Conservation (phyloP, 2,888 invertebrate species). For the Scelioninae gen. 2 region DNA sequence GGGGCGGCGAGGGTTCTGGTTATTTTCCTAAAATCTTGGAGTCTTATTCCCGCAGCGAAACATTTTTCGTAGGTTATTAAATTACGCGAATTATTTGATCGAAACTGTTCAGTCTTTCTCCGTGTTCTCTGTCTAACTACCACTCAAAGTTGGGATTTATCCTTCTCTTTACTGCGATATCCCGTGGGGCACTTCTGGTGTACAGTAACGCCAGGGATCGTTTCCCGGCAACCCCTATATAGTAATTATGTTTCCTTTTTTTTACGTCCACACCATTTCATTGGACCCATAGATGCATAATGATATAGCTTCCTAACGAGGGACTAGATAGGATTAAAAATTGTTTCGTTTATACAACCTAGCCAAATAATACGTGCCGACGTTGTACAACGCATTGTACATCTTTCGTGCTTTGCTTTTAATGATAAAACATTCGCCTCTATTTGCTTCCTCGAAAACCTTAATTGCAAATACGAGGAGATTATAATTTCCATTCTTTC, state of each 20-base stretch:
- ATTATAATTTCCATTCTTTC: constrained; percentile 7
- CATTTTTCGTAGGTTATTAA: constrained; percentile 71
- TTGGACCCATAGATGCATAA: constrained; percentile 71
- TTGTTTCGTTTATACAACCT: constrained; percentile 55
- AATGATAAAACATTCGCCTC: constrained; percentile 33
- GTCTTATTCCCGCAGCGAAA: constrained; percentile 45
- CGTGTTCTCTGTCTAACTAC: constrained; percentile 20
- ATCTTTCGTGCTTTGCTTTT: constrained; percentile 21
- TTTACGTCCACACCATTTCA: constrained; percentile 74
- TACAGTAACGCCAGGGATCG: constrained; percentile 69
- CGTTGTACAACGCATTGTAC: constrained; percentile 29
- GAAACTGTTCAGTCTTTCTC: constrained; percentile 43
- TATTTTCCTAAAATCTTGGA: constrained; percentile 45
- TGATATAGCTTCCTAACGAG: constrained; percentile 67
- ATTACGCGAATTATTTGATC: constrained; percentile 73
- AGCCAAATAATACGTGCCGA: constrained; percentile 35
- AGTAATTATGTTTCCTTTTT: constrained; percentile 74
- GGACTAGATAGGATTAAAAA: constrained; percentile 61
- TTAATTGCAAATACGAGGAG: constrained; percentile 8
- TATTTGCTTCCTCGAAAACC: constrained; percentile 14
- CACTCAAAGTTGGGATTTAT: constrained; percentile 38
- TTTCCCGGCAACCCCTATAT: constrained; percentile 72
- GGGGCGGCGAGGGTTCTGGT: constrained; percentile 7
- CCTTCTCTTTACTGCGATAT: constrained; percentile 59
- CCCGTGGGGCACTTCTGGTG: constrained; percentile 73